Evolutionary conservation across 2,113 vertebrate species (phyloP), one percentile per base, ranked within the genome.

Genomic region (Cavia porcellus): DNA sequence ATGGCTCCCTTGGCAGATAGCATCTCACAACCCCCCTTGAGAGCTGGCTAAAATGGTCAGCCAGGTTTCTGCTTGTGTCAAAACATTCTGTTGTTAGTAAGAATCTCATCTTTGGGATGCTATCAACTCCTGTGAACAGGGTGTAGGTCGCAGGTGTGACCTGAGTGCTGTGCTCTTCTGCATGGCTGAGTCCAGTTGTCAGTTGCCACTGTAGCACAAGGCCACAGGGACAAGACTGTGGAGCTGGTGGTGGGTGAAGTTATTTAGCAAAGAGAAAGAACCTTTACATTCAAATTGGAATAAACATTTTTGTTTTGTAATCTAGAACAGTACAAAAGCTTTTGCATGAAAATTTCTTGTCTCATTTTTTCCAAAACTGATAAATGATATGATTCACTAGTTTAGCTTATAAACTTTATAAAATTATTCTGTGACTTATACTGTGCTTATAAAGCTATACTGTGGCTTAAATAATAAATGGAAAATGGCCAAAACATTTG

Each of bases 401-500:
- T 85, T 59, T 61, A 45, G 57, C 38, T 81, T 52, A 52, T 52
- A 52, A 7, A 52, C 8, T 47, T 90, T 94, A 14, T 70, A 85
- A 87, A 94, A 30, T 90, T 96, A 32, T 32, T 42, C 12, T 59
- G 6, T 95, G 22, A 85, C 81, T 90, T 95, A 93, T 52, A 11
- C 11, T 52, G 50, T 81, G 11, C 55, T 88, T 94, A 14, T 70
- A 85, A 87, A 94, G 35, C 85, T 96, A 32, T 32, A 47, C 9
- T 52, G 4, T 96, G 22, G 84, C 81, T 90, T 95, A 93, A 87
- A 35, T 87, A 81, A 66, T 68, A 95, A 93, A 50, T 1, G 35
- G 50, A 74, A 81, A 91, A 50, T 61, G 1, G 35, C 38, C 50
- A 86, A 57, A 82, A 86, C 1, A 55, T 88, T 90, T 82, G 52